Evolutionary conservation across 2,888 invertebrate genomes (phyloP).

Genomic region (Marasmarcha lunaedactyla): DNA sequence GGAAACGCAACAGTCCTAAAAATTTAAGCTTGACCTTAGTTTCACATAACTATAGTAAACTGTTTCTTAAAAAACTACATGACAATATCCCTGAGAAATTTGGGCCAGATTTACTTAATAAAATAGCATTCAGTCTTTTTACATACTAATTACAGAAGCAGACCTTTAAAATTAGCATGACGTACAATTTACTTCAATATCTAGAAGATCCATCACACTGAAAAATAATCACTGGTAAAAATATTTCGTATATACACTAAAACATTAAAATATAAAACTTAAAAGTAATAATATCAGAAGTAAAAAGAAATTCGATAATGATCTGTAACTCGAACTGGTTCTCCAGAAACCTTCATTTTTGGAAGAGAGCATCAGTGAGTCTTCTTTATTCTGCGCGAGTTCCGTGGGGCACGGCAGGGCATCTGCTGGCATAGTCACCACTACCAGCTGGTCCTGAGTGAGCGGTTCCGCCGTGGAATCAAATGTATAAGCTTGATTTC

Average conservation of each 20-base stretch:
- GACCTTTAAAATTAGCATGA: too few species aligned
- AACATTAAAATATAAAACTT: background rate
- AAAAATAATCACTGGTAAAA: background rate
- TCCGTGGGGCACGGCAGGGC: slow-evolving; percentile 40
- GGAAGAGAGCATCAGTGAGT: slow-evolving; percentile 54
- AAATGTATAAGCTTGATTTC: slow-evolving; percentile 28
- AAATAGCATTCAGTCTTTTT: too few species aligned
- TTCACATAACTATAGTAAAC: too few species aligned
- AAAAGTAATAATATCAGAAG: background rate
- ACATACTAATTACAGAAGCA: too few species aligned
- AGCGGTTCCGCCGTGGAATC: slow-evolving; percentile 36
- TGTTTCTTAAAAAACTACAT: too few species aligned
- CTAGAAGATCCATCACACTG: background rate
- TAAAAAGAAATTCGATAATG: slow-evolving; percentile 21
- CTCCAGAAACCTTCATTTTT: slow-evolving; percentile 53
- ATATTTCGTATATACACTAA: background rate
- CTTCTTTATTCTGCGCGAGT: slow-evolving; percentile 41
- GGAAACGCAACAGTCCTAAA: too few species aligned
- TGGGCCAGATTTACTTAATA: too few species aligned
- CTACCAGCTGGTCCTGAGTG: slow-evolving; percentile 29
- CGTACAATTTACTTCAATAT: too few species aligned
- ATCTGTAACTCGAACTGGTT: slow-evolving; percentile 28
- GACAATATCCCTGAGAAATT: too few species aligned
- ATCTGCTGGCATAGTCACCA: slow-evolving; percentile 41
- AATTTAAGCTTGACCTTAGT: too few species aligned